phyloP scores from a whole-genome alignment of 2,888 invertebrate species.

The Odontomyia ornata region DNA sequence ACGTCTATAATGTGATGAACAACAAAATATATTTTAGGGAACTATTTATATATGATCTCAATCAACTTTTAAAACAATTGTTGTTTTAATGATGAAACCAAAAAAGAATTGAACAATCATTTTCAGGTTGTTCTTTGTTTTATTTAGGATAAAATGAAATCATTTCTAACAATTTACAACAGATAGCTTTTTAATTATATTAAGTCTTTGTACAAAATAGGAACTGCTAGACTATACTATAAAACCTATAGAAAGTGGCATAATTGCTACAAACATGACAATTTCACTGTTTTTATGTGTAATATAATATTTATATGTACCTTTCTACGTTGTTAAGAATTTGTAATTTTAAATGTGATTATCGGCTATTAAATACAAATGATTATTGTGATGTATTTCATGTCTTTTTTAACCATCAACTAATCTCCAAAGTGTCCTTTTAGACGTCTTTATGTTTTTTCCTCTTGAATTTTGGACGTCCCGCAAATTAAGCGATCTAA shows the following conservation, averaged over 20 bases:
- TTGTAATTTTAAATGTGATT: conserved; percentile 25
- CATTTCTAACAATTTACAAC: conserved; percentile 19
- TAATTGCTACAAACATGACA: not conserved
- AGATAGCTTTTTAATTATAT: conserved; percentile 3
- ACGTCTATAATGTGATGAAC: not conserved
- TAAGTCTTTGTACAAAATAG: conserved; percentile 14
- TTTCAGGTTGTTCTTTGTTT: not conserved
- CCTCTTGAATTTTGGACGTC: no score
- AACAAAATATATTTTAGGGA: conserved; percentile 16
- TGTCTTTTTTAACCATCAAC: no score
- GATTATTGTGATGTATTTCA: not conserved
- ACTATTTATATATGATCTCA: conserved; percentile 36
- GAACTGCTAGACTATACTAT: not conserved
- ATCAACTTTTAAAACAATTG: not conserved
- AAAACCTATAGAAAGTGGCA: not conserved
- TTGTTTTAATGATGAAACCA: not conserved
- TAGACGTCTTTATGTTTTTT: no score
- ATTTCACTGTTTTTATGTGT: conserved; percentile 10
- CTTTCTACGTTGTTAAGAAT: not conserved
- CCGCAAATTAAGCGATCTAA: no score
- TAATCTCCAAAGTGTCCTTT: no score
- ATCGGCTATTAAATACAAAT: conserved; percentile 11
- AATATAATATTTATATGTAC: not conserved
- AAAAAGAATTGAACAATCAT: conserved; percentile 7
- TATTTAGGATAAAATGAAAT: not conserved